Conservation (phyloP, 2,797 vertebrate genomes). For the Micropoecilia bifurca region DNA sequence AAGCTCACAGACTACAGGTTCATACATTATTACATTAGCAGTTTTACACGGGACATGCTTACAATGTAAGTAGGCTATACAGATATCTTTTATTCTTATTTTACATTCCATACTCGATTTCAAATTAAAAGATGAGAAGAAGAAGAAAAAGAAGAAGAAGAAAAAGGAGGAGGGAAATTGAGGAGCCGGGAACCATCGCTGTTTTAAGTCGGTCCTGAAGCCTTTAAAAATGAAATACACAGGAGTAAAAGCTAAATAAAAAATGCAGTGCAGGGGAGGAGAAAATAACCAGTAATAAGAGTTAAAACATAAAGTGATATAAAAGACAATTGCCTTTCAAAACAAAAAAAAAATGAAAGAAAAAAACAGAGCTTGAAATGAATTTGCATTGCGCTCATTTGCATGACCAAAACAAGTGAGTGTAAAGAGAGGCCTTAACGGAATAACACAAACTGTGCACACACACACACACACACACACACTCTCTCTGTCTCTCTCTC, state of each 20-base stretch:
- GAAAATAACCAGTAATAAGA: conserved; percentile 58
- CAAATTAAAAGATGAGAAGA: conserved; percentile 52
- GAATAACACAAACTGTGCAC: conserved; percentile 53
- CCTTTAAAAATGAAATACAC: conserved; percentile 87
- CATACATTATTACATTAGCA: conserved; percentile 91
- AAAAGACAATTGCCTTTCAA: conserved; percentile 73
- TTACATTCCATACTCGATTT: conserved; percentile 92
- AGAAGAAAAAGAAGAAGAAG: conserved; percentile 14
- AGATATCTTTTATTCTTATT: conserved; percentile 87
- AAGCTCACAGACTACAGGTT: conserved; percentile 89
- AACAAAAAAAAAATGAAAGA: neutral
- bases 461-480: conserved; percentile 36
- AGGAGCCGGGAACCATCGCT: conserved; percentile 81
- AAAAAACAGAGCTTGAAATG: conserved; percentile 42
- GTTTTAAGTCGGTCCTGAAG: conserved; percentile 90
- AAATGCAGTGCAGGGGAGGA: conserved; percentile 14
- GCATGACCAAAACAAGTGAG: conserved; percentile 71
- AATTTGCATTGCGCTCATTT: conserved; percentile 75
- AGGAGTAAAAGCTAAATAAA: conserved; percentile 28
- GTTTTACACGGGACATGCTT: conserved; percentile 98
- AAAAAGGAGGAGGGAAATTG: conserved; percentile 59
- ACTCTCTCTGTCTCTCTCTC: neutral
- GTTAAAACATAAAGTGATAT: conserved; percentile 67
- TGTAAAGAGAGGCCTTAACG: conserved; percentile 65
- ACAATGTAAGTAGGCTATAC: conserved; percentile 91